These are phyloP conservation scores for Bicyclus anynana DNA, from an alignment of 1,140 invertebrate species.

Conservation along the genomic window DNA sequence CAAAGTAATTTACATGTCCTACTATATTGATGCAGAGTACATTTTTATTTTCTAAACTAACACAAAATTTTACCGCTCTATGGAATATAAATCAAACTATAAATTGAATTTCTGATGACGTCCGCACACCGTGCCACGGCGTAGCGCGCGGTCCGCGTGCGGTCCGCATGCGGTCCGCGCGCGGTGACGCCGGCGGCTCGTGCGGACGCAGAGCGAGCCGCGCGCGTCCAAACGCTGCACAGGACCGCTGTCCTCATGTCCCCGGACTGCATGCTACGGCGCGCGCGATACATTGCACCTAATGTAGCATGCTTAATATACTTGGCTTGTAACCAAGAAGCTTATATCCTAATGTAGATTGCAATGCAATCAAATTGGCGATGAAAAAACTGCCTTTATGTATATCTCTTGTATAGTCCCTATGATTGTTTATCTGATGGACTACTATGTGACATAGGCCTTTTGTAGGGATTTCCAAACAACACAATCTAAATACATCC, in stretches of 20 bases:
- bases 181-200: constrained; percentile 43
- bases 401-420: too few relatives aligned
- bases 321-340: too few relatives aligned
- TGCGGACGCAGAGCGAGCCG: constrained; percentile 41
- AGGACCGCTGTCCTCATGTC: constrained; percentile 84
- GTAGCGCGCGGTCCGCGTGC: constrained; percentile 34
- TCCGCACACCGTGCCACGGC: constrained; percentile 46
- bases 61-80: background rate
- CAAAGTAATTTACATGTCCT: too few relatives aligned
- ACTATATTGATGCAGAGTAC: too few relatives aligned
- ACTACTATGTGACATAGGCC: too few relatives aligned
- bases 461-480: too few relatives aligned
- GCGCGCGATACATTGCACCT: constrained; percentile 52
- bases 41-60: background rate
- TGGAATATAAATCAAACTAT: background rate
- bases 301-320: background rate
- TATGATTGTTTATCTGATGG: too few relatives aligned
- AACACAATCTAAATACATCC: too few relatives aligned
- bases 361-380: too few relatives aligned
- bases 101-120: constrained; percentile 6
- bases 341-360: too few relatives aligned
- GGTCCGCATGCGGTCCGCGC: constrained; percentile 15
- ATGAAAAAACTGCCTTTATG: too few relatives aligned
- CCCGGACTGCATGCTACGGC: constrained; percentile 77
- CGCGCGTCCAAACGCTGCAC: constrained; percentile 76